Percentiles rank a stretch among this genome's conserved stretches.
Evolutionary conservation across 2,888 invertebrate species (phyloP).

Genomic region (Rotaria sp.): DNA sequence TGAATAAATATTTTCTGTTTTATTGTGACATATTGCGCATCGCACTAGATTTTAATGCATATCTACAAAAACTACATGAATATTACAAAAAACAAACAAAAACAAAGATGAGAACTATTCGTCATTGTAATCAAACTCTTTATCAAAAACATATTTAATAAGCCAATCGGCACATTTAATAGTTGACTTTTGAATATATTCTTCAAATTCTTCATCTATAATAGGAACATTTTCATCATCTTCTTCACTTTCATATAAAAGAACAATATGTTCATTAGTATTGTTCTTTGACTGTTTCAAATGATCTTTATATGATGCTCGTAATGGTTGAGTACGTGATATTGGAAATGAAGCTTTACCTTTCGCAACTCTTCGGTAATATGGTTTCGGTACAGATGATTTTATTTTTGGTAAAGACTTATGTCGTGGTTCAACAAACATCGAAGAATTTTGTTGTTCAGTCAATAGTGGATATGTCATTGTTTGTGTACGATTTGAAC

Average conservation of each 20-base stretch:
- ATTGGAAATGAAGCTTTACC: background rate
- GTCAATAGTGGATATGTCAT: background rate
- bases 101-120: background rate
- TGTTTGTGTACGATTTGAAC: background rate
- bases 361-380: background rate
- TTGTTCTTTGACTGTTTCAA: background rate
- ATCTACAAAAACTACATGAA: background rate
- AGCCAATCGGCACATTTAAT: conserved; percentile 2
- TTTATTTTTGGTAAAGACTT: background rate
- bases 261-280: background rate
- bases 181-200: background rate
- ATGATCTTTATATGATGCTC: background rate
- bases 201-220: background rate
- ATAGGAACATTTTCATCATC: background rate
- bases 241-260: background rate
- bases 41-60: background rate
- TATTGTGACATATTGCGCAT: conserved; percentile 2
- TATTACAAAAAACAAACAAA: background rate
- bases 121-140: background rate
- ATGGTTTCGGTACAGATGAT: background rate
- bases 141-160: background rate
- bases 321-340: background rate
- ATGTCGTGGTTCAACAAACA: background rate
- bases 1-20: background rate
- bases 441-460: background rate